Conservation (phyloP, 2,888 invertebrate genomes). For the Eristalinus aeneus region DNA sequence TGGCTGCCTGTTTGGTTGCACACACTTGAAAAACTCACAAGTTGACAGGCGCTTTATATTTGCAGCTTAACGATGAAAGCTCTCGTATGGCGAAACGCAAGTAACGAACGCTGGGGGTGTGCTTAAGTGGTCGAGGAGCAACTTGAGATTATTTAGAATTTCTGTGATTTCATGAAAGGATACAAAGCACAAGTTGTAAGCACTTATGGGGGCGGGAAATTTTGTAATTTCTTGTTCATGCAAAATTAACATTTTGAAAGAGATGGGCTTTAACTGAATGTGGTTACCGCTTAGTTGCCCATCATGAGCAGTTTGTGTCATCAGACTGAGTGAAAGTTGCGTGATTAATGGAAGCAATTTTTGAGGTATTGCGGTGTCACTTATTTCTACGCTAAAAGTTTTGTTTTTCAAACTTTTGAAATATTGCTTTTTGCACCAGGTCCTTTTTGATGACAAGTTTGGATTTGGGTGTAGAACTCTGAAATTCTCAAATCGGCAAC, state of each 20-base stretch:
- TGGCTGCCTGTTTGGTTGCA: conserved; percentile 30
- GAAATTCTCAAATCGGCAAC: no score
- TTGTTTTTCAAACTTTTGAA: no score
- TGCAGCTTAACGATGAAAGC: conserved; percentile 12
- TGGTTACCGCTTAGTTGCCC: not conserved
- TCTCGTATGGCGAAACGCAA: conserved; percentile 2
- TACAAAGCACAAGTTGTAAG: not conserved
- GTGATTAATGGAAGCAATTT: not conserved
- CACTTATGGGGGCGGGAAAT: not conserved
- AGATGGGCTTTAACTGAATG: not conserved
- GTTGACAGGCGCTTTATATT: conserved; percentile 22
- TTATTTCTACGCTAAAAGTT: no score
- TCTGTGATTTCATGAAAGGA: not conserved
- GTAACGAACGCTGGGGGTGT: conserved; percentile 21
- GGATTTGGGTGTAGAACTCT: no score
- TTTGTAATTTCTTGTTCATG: not conserved
- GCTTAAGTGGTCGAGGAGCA: conserved; percentile 11
- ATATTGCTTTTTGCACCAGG: no score
- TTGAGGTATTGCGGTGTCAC: no score
- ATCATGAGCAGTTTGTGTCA: not conserved
- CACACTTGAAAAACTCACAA: conserved; percentile 31
- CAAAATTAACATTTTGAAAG: not conserved
- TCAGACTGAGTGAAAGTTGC: not conserved
- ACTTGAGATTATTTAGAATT: not conserved
- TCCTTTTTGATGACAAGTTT: no score